Base-by-base conservation (phyloP, 92 coral and sea anemone species). In the Virgularia gustaviana region DNA sequence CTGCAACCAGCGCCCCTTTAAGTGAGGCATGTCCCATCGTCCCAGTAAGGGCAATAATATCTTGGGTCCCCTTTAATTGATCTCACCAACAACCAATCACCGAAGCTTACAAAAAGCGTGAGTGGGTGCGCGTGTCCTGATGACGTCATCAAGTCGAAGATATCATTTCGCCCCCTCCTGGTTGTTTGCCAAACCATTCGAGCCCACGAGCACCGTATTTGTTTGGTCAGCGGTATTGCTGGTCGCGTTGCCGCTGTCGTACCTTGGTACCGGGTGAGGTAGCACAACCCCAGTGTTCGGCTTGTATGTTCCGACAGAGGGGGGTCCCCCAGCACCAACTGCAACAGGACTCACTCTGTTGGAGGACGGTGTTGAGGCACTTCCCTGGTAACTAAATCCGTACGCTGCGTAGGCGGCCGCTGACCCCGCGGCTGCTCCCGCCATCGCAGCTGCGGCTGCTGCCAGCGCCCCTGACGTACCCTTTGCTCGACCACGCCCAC, bases 391-490 rank as follows among this genome's bases (percentile, higher is more conserved):
- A 19, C 96, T 84, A 66, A 94, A 94, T 27, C 99, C 99, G 60
- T 94, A 94, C 7, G 96, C 96, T 8, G 96, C 96, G 71, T 89
- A 94, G 2, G 96, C 99, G 19, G 96, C 96, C 45, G 99, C 99
- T 33, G 99, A 94, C 4, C 96, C 99, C 0, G 99, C 99, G 1
- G 99, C 99, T 1, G 99, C 99, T 7, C 96, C 99, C n/a, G 99
- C 99, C 19, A 95, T 89, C 11, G 99, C 99, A 12, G 99, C 99
- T 4, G 94, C 99, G 9, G 99, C 90, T 24, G 99, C 99, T 9
- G 99, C 99, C 34, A 94, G 74, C 12, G 96, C 96, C 34, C 99
- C 99, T 8, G 96, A 86, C 8, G 90, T 81, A 60, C 99, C 99
- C 30, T 96, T 86, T 19, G 90, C 99, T 35, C 99, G 88, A 10